A percentile compares a stretch with the other conserved stretches of the same genome.
phyloP scores from a whole-genome alignment of 2,888 invertebrate species.

The Acleris emargana region DNA sequence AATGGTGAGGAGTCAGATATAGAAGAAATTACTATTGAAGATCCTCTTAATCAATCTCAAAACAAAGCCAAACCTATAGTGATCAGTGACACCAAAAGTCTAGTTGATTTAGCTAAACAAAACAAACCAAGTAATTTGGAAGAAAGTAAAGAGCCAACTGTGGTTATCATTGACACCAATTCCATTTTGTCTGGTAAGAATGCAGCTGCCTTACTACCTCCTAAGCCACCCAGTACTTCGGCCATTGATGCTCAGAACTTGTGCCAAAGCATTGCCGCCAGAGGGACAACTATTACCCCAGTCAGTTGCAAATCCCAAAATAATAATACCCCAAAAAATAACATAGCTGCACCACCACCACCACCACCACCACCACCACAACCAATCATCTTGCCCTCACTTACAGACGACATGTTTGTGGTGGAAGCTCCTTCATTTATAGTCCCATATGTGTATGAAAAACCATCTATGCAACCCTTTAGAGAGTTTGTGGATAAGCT shows the following conservation, averaged over 20 bases:
- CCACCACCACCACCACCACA: constrained; percentile 68
- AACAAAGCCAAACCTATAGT: constrained; percentile 82
- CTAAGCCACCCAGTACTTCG: constrained; percentile 54
- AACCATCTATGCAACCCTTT: constrained; percentile 92
- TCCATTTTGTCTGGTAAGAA: constrained; percentile 81
- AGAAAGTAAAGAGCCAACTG: constrained; percentile 89
- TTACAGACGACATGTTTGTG: constrained; percentile 96
- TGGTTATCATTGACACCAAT: constrained; percentile 94
- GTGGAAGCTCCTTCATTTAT: constrained; percentile 97
- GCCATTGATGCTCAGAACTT: constrained; percentile 68
- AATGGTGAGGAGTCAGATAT: constrained; percentile 85
- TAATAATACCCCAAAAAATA: constrained; percentile 43
- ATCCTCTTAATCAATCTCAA: constrained; percentile 83
- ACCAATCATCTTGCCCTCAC: constrained; percentile 87
- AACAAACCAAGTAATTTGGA: constrained; percentile 62
- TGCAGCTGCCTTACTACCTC: constrained; percentile 47
- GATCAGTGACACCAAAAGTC: constrained; percentile 88
- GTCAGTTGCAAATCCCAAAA: constrained; percentile 61
- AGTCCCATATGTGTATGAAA: constrained; percentile 96
- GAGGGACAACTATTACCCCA: constrained; percentile 83
- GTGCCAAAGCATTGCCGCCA: constrained; percentile 77
- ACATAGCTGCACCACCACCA: constrained; percentile 52
- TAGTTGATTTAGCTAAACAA: constrained; percentile 87
- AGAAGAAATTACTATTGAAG: constrained; percentile 87
- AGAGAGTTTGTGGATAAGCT: constrained; percentile 88